These are phyloP conservation scores for Pseudeuparius sepicola DNA, from an alignment of 2,888 invertebrate genomes.

Conservation along the genomic window DNA sequence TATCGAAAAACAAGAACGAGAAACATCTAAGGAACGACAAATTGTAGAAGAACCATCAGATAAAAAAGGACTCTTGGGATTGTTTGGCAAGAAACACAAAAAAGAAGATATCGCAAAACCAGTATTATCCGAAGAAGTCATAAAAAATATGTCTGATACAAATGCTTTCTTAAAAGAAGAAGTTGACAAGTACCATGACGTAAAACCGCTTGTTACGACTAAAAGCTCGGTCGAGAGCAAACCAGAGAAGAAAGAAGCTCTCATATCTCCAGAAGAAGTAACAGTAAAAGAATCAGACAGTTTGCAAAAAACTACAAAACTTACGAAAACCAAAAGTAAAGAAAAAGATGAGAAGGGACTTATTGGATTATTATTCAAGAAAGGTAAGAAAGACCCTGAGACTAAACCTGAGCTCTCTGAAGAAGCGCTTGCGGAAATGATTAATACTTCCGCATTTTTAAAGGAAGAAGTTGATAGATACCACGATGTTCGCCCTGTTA, in stretches of 20 bases:
- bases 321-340: too few relatives aligned
- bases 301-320: not conserved
- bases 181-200: conserved; percentile 31
- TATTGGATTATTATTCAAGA: conserved; percentile 5
- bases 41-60: conserved; percentile 12
- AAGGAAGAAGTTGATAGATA: conserved; percentile 28
- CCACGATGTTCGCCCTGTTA: conserved; percentile 25
- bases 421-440: conserved; percentile 7
- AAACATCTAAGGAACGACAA: conserved; percentile 1
- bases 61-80: conserved; percentile 23
- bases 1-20: conserved; percentile 34
- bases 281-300: conserved; percentile 12
- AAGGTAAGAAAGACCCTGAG: conserved; percentile 1
- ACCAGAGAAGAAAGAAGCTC: conserved; percentile 17
- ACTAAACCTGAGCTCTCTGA: conserved; percentile 2
- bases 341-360: conserved; percentile 3
- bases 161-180: conserved; percentile 26
- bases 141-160: conserved; percentile 21
- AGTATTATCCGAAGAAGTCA: conserved; percentile 16
- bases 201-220: conserved; percentile 19
- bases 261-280: conserved; percentile 21
- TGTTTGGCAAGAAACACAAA: conserved; percentile 27
- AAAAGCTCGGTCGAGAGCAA: not conserved
- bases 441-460: conserved; percentile 23
- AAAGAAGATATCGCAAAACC: conserved; percentile 14